Evolutionary conservation across 2,888 invertebrate genomes (phyloP).

Genomic region (Caenorhabditis japonica): DNA sequence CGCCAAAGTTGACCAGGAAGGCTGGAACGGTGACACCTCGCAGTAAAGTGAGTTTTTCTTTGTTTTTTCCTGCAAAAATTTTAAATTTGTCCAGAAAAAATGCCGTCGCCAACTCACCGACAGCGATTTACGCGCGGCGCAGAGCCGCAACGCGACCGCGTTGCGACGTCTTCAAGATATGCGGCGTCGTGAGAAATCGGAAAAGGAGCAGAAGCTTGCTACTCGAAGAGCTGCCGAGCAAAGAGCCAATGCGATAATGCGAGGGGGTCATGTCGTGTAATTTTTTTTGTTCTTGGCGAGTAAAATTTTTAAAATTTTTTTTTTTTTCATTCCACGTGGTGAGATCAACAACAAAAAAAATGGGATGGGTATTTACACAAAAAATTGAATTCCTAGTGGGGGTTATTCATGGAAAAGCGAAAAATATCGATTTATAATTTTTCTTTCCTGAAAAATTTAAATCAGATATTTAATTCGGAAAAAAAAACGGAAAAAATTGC

Average conservation of each 20-base stretch:
- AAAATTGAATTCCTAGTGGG: too few relatives aligned
- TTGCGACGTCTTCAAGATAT: slow-evolving; percentile 16
- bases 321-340: too few relatives aligned
- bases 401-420: too few relatives aligned
- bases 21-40: neutral
- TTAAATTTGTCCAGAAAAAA: slow-evolving; percentile 8
- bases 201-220: slow-evolving; percentile 21
- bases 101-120: slow-evolving; percentile 28
- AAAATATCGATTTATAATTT: too few relatives aligned
- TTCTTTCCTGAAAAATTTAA: too few relatives aligned
- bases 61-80: neutral
- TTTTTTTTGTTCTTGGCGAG: too few relatives aligned
- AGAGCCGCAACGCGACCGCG: slow-evolving; percentile 23
- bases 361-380: too few relatives aligned
- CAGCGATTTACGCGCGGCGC: slow-evolving; percentile 14
- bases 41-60: slow-evolving; percentile 3
- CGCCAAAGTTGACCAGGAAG: neutral
- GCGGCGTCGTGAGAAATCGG: slow-evolving; percentile 5
- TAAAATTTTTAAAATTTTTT: too few relatives aligned
- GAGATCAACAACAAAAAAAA: too few relatives aligned
- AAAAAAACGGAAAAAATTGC: too few relatives aligned
- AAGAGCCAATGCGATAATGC: slow-evolving; percentile 34
- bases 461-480: too few relatives aligned
- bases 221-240: slow-evolving; percentile 19
- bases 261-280: slow-evolving; percentile 10